Evolutionary conservation across 1,140 invertebrate genomes (phyloP).

Genomic region (Papilio xuthus): DNA sequence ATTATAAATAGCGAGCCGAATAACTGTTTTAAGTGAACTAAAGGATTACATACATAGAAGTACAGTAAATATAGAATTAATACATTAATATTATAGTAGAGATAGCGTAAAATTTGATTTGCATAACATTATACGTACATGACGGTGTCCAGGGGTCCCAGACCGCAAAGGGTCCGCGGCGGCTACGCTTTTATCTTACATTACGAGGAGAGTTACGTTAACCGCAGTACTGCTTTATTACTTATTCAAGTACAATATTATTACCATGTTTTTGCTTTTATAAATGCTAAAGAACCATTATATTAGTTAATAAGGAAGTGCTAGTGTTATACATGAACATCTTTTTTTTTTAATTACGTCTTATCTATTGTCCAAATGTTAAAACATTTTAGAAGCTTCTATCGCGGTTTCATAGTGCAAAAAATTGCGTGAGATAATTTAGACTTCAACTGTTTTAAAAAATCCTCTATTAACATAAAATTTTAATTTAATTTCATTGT

Average conservation of each 20-base stretch:
- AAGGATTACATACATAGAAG: neutral
- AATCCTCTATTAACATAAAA: neutral
- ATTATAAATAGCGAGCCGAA: no score
- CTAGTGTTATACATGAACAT: neutral
- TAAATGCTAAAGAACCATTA: neutral
- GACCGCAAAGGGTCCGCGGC: neutral
- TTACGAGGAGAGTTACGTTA: neutral
- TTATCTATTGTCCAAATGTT: no score
- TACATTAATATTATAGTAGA: neutral
- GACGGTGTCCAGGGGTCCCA: neutral
- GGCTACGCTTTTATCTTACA: conserved; percentile 19
- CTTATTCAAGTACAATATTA: neutral
- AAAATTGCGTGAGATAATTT: no score
- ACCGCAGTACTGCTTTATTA: conserved; percentile 3
- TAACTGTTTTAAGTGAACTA: neutral
- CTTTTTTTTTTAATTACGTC: neutral
- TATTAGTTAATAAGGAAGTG: neutral
- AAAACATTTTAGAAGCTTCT: no score
- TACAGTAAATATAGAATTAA: neutral
- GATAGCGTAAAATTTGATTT: conserved; percentile 17
- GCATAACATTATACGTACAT: neutral
- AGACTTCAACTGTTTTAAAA: no score
- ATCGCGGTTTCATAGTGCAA: no score
- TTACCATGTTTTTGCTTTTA: neutral
- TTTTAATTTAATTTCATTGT: conserved; percentile 36